A percentile compares a stretch with the other conserved stretches of the same genome.
These are phyloP conservation scores for Meriones unguiculatus DNA, from an alignment of 2,113 vertebrate species.

Conservation along the genomic window DNA sequence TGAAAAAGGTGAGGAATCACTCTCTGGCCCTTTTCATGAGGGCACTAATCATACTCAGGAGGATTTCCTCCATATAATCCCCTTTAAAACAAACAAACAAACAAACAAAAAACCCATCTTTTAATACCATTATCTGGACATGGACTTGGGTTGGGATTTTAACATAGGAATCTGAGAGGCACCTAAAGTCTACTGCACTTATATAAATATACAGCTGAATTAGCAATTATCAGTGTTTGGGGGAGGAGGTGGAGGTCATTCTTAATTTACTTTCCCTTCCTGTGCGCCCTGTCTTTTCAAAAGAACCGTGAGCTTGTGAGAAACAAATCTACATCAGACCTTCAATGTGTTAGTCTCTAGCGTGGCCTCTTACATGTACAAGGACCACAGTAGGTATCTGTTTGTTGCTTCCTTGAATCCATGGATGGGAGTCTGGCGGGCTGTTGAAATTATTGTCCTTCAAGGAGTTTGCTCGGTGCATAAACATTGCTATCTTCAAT, in stretches of 20 bases:
- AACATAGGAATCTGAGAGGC: not conserved
- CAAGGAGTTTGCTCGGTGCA: not conserved
- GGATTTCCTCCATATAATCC: not conserved
- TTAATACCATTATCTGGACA: not conserved
- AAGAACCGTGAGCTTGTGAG: not conserved
- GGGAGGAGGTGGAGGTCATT: not conserved
- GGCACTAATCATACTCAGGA: not conserved
- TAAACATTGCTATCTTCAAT: not conserved
- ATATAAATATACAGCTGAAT: not conserved
- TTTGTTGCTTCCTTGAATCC: not conserved
- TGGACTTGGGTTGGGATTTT: not conserved
- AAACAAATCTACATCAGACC: not conserved
- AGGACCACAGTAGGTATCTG: not conserved
- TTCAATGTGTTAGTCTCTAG: not conserved
- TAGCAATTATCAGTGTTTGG: not conserved
- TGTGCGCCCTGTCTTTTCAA: not conserved
- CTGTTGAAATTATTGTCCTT: not conserved
- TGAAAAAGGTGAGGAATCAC: not conserved
- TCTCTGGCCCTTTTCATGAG: not conserved
- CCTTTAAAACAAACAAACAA: no score
- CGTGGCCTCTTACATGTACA: not conserved
- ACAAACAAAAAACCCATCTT: not conserved
- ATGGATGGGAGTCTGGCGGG: not conserved
- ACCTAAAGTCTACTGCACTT: not conserved
- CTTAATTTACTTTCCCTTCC: slow-evolving; percentile 14